Percentiles rank a stretch among this genome's conserved stretches.
phyloP scores from a whole-genome alignment of 1,140 invertebrate genomes.

The Caerostris extrusa region DNA sequence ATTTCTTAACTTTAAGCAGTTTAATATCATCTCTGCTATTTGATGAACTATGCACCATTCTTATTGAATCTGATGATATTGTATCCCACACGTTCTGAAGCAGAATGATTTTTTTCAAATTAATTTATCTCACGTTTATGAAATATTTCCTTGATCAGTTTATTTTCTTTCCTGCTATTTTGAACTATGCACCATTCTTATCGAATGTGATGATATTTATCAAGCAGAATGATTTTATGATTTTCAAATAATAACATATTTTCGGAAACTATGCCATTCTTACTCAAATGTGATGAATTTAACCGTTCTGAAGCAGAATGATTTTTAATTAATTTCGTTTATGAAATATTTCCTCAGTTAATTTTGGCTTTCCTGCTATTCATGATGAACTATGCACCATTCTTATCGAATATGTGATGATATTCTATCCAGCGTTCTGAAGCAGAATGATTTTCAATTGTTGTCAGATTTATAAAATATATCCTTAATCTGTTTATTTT shows the following conservation, averaged over 20 bases:
- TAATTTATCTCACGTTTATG: too few relatives aligned
- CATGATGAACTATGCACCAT: background rate
- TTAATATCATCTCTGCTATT: too few relatives aligned
- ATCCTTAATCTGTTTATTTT: background rate
- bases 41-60: conserved; percentile 22
- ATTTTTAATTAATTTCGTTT: too few relatives aligned
- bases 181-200: background rate
- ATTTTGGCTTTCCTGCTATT: background rate
- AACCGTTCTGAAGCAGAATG: background rate
- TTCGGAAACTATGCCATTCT: too few relatives aligned
- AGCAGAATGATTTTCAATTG: too few relatives aligned
- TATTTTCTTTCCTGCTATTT: background rate
- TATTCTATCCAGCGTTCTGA: too few relatives aligned
- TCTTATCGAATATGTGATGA: background rate
- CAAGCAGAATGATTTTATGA: background rate
- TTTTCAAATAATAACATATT: too few relatives aligned
- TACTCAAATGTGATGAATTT: too few relatives aligned
- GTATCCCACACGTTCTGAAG: background rate
- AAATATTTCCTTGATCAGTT: background rate
- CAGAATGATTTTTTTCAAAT: background rate
- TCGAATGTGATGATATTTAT: background rate
- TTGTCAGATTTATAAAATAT: background rate
- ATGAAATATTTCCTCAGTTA: background rate
- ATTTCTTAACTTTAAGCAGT: too few relatives aligned
- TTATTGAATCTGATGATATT: background rate